Percentiles rank a stretch among this genome's conserved stretches.
Evolutionary conservation across 2,113 vertebrate species (phyloP).

Genomic region (Myiozetetes cayanensis): DNA sequence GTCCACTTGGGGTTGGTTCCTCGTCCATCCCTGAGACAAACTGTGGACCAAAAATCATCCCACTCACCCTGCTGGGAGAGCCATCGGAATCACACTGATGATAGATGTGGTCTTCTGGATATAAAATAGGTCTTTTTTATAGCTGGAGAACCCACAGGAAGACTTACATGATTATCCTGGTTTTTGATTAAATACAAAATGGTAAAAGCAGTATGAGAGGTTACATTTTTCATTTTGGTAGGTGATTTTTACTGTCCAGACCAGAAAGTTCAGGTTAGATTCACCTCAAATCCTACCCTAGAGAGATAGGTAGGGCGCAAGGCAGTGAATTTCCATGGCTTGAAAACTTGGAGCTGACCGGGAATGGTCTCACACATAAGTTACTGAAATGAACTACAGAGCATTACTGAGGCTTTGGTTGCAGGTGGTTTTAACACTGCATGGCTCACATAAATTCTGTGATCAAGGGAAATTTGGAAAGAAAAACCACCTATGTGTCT

Average conservation of each 20-base stretch:
- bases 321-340: neutral
- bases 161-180: neutral
- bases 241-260: neutral
- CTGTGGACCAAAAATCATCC: neutral
- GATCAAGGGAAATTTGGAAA: neutral
- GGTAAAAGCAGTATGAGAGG: neutral
- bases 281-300: neutral
- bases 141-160: neutral
- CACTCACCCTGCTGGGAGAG: rapidly evolving
- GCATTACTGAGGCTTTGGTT: neutral
- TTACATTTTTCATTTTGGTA: neutral
- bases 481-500: neutral
- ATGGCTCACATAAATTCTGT: neutral
- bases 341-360: neutral
- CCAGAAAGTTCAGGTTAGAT: neutral
- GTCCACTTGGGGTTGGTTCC: rapidly evolving
- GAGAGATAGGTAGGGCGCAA: neutral
- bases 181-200: neutral
- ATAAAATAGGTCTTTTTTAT: neutral
- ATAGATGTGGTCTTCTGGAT: neutral
- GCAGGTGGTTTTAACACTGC: neutral
- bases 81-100: neutral
- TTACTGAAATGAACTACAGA: neutral
- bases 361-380: neutral
- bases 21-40: neutral